A percentile compares a stretch with the other conserved stretches of the same genome.
These are phyloP conservation scores for Rhamnusium bicolor DNA, from an alignment of 2,888 invertebrate genomes.

Conservation along the genomic window DNA sequence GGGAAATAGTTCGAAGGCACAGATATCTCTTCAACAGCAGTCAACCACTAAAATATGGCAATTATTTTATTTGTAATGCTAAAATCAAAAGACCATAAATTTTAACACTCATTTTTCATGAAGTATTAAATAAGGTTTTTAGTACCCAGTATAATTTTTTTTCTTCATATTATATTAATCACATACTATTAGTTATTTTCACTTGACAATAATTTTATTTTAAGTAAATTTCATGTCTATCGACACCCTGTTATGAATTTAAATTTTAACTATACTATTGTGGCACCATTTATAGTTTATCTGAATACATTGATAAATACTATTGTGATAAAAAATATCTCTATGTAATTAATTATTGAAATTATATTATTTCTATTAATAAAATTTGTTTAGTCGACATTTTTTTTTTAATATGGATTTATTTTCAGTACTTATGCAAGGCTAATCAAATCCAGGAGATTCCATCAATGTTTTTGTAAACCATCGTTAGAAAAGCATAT, in stretches of 20 bases:
- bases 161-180: background rate
- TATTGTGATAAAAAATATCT: constrained; percentile 25
- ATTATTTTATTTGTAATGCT: no score
- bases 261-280: constrained; percentile 1
- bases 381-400: constrained; percentile 21
- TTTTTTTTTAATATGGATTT: no score
- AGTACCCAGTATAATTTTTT: background rate
- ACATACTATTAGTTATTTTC: background rate
- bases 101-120: no score
- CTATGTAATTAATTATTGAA: constrained; percentile 3
- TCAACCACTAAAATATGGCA: no score
- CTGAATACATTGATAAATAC: background rate
- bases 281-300: constrained; percentile 9
- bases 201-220: background rate
- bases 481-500: no score
- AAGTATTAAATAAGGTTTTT: no score
- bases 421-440: no score
- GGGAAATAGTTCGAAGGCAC: no score
- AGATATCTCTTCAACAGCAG: no score
- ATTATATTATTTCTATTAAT: constrained; percentile 1
- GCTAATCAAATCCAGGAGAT: no score
- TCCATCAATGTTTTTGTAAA: no score
- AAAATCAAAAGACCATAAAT: no score
- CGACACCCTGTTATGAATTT: background rate
- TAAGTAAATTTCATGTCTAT: background rate